Evolutionary conservation across 2,888 invertebrate genomes (phyloP), one percentile per base, ranked within the genome.

Genomic region (Morpho helenor): DNA sequence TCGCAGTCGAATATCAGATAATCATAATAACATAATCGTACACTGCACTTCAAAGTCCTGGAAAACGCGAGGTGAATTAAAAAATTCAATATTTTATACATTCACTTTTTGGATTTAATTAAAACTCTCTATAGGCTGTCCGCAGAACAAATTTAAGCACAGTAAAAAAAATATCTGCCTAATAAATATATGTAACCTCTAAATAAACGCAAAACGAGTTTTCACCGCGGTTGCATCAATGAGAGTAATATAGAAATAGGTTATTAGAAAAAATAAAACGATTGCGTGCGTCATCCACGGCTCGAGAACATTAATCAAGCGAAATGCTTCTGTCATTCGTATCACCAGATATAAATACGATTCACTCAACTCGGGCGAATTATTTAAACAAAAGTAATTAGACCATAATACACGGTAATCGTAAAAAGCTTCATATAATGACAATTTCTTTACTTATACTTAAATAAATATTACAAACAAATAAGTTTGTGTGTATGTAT

Each of bases 241-340:
- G 44, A 39, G n/a, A 10, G 23, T 23, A 49, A 55, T 55, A 23
- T 55, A 31, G 31, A 31, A 31, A 31, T 31, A 39, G 54, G 55
- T 43, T 49, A 49, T 49, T 55, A 49, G n/a, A 49, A 55, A 56
- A 56, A 62, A 39, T 45, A 62, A 57, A 51, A 59, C 51, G 56
- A 57, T 52, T 48, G 45, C 55, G 62, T 57, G 62, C 59, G 62
- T 62, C 62, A 62, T 57, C 46, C 52, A 8, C 45, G 54, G 8
- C 51, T 52, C 41, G 52, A 22, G 59, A 53, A 39, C 62, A 59
- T 62, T 52, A 62, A 59, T 62, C 62, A 62, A 57, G 43, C 54
- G 55, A 62, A 46, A 59, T 52, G 49, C 41, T 54, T 54, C 54
- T 62, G 62, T 59, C 59, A 62, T 59, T 56, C 44, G 59, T 44